Base-by-base conservation (phyloP, 1,140 invertebrate genomes). In the Lasaia peninsularis region DNA sequence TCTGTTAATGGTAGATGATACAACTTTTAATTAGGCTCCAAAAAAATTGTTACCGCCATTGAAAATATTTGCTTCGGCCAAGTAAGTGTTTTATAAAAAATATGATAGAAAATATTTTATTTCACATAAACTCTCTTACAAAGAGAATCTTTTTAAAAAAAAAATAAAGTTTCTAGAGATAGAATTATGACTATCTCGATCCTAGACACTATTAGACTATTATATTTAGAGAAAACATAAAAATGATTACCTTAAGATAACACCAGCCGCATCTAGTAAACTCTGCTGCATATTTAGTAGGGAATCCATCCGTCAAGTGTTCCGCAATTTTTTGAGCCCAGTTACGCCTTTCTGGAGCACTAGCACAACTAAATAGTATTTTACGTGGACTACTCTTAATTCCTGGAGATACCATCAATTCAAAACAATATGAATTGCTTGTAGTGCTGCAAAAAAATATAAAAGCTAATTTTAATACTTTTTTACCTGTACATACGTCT, bases 181-280 rank as follows among this genome's bases (percentile, higher is more conserved):
- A n/a, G n/a, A n/a, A n/a, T n/a, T n/a, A n/a, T n/a, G n/a, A n/a
- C n/a, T n/a, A n/a, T n/a, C n/a, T n/a, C n/a, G n/a, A n/a, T n/a
- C n/a, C n/a, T n/a, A n/a, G n/a, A n/a, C n/a, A n/a, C n/a, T n/a
- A n/a, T n/a, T n/a, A 48, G 8, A 48, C 8, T 48, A 16, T 4
- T 14, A 44, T 14, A 5, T 44, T 44, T 6, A 1, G 18, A 44
- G n/a, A 0, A 28, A 28, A 28, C 24, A 28, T 28, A 6, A 2
- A 28, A 28, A 28, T 55, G 49, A 64, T 60, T 58, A 87, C 81
- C 85, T 86, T 88, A 0, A 88, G 53, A 53, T 81, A 88, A 49
- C 85, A 88, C 85, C 85, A 88, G 14, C 85, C 82, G 35, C 71
- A 76, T 62, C 85, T 72, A 11, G 82, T 85, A 32, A 73, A 85